phyloP scores from a whole-genome alignment of 1,140 invertebrate species.

The Drosophila subobscura region DNA sequence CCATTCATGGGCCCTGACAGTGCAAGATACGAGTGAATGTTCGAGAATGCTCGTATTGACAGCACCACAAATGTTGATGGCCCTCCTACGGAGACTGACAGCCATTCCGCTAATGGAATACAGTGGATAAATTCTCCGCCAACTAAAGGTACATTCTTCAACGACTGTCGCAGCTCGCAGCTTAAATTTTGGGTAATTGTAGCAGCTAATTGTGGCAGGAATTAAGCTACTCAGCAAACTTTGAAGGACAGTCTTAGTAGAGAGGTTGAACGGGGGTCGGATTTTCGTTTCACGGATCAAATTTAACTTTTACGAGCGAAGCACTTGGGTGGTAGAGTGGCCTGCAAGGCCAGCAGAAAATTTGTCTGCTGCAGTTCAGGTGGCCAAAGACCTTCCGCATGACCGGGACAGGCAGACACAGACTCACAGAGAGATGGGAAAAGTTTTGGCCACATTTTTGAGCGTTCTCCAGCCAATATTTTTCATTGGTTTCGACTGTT shows the following conservation, averaged over 20 bases:
- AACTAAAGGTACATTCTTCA: not conserved
- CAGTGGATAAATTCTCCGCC: constrained; percentile 1
- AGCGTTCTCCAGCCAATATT: constrained; percentile 43
- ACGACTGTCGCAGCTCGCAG: not conserved
- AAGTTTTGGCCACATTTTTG: constrained; percentile 47
- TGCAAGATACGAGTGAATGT: constrained; percentile 7
- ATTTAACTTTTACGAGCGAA: constrained; percentile 40
- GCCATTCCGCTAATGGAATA: constrained; percentile 47
- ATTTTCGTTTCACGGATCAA: constrained; percentile 25
- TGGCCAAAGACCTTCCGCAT: constrained; percentile 36
- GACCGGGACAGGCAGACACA: not conserved
- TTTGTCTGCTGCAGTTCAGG: constrained; percentile 57
- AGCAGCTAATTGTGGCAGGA: constrained; percentile 22
- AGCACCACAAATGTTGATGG: constrained; percentile 46
- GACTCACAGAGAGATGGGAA: not conserved
- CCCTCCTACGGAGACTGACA: constrained; percentile 9
- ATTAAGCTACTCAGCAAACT: constrained; percentile 64
- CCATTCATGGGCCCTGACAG: constrained; percentile 45
- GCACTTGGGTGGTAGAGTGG: constrained; percentile 4
- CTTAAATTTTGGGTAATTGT: constrained; percentile 43
- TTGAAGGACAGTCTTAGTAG: constrained; percentile 6
- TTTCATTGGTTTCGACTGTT: constrained; percentile 15
- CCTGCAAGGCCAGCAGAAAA: constrained; percentile 69
- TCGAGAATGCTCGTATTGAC: constrained; percentile 4
- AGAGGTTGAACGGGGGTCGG: not conserved